Evolutionary conservation across 2,888 invertebrate species (phyloP), one percentile per base, ranked within the genome.

Genomic region (Nasonia oneida): DNA sequence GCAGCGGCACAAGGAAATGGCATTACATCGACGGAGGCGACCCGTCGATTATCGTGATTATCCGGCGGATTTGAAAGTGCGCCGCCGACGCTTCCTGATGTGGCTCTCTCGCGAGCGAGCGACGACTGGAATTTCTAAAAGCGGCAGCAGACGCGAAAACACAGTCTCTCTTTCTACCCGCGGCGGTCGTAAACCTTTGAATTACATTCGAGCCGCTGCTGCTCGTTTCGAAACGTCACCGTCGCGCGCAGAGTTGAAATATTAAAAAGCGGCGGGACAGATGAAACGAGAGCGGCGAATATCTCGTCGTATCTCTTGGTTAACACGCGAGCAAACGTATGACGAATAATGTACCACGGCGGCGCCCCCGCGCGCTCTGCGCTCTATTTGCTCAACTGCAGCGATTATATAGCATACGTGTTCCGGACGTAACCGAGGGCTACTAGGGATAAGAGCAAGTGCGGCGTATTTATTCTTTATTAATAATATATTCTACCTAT

Each of bases 191-290:
- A 83, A 83, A 81, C 74, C 81, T 83, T 81, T 74, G 82, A 87
- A 83, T 81, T 73, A 83, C 84, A 78, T 83, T 84, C 57, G 47
- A 47, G 47, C 39, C 23, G 71, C 23, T n/a, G 18, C 67, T 75
- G 64, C 80, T 80, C 83, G 78, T 79, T 84, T 83, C 78, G 37
- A 82, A 81, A 76, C 78, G 29, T 39, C 50, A 61, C n/a, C 39
- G 77, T n/a, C 12, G 42, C 12, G 64, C 50, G 83, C 14, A 18
- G n/a, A n/a, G 74, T 39, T 87, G 84, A 86, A 88, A 86, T 88
- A 85, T 89, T 86, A 86, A 87, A 87, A 88, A 88, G 83, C 50
- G 73, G 84, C 14, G 29, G 1, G 73, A 74, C 64, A 79, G 85
- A 85, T 73, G 67, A 73, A 81, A 77, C 12, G 75, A 37, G 42